Conservation (phyloP, 2,797 vertebrate species). For the Thunnus albacares region DNA sequence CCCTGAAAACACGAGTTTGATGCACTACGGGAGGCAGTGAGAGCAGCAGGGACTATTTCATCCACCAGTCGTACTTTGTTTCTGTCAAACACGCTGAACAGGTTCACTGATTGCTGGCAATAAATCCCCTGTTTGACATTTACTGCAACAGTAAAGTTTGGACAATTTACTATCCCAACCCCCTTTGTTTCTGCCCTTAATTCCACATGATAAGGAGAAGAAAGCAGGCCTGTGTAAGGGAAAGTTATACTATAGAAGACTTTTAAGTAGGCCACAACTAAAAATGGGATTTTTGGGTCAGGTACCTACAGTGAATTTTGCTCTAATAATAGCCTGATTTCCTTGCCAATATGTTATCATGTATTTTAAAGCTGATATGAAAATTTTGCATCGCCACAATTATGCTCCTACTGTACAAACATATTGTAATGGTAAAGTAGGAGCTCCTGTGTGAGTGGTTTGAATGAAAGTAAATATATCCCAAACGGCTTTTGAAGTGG, state of each 20-base stretch:
- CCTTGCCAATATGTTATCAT: not conserved
- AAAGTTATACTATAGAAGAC: constrained; percentile 4
- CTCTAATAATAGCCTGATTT: constrained; percentile 11
- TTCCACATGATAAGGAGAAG: constrained; percentile 14
- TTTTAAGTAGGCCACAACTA: constrained; percentile 44
- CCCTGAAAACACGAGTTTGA: constrained; percentile 21
- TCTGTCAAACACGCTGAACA: constrained; percentile 42
- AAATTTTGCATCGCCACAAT: too few species aligned
- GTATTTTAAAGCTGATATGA: not conserved
- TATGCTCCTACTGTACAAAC: not conserved
- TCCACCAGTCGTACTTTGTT: not conserved
- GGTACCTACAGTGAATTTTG: constrained; percentile 9
- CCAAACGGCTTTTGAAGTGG: constrained; percentile 41
- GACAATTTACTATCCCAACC: constrained; percentile 1
- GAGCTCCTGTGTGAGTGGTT: not conserved
- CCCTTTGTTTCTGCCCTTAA: constrained; percentile 13
- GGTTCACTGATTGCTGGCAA: constrained; percentile 41
- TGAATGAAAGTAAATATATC: constrained; percentile 25
- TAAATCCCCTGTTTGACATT: constrained; percentile 56
- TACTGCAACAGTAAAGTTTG: constrained; percentile 27
- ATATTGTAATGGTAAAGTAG: not conserved
- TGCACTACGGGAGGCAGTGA: not conserved
- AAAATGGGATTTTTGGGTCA: constrained; percentile 47
- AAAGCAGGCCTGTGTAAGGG: not conserved
- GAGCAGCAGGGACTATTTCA: not conserved